Evolutionary conservation across 2,797 vertebrate genomes (phyloP).

Genomic region (Gila robusta): DNA sequence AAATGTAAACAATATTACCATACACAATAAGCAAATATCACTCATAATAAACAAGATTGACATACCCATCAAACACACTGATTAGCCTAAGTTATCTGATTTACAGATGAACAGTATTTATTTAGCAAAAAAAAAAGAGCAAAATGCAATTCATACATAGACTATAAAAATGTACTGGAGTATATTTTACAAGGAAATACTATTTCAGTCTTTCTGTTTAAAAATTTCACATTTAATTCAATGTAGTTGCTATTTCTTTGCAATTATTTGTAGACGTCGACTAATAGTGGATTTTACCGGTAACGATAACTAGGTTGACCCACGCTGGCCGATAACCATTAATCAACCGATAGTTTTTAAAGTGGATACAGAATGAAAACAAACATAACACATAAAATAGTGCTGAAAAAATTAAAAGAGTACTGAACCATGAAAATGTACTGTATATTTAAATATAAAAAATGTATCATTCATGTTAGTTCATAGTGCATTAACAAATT

Average conservation of each 20-base stretch:
- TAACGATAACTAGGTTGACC: too few species aligned
- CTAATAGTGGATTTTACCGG: too few species aligned
- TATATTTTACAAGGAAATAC: background rate
- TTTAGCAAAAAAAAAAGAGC: background rate
- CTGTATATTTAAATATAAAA: too few species aligned
- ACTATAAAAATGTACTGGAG: background rate
- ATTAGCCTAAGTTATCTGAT: background rate
- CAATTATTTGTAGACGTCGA: background rate
- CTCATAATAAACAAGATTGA: background rate
- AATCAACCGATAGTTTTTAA: too few species aligned
- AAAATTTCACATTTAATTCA: background rate
- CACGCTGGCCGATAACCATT: too few species aligned
- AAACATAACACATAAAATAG: too few species aligned
- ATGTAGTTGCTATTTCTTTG: background rate
- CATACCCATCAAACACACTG: background rate
- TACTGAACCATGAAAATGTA: too few species aligned
- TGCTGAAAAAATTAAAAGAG: too few species aligned
- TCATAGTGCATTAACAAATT: too few species aligned
- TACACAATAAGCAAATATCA: background rate
- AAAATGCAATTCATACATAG: background rate
- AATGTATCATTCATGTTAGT: too few species aligned
- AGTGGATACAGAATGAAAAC: too few species aligned
- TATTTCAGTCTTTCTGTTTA: background rate
- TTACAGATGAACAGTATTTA: background rate
- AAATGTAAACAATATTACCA: background rate